Evolutionary conservation across 2,113 vertebrate genomes (phyloP), one percentile per base, ranked within the genome.

Genomic region (Argyrosomus japonicus): DNA sequence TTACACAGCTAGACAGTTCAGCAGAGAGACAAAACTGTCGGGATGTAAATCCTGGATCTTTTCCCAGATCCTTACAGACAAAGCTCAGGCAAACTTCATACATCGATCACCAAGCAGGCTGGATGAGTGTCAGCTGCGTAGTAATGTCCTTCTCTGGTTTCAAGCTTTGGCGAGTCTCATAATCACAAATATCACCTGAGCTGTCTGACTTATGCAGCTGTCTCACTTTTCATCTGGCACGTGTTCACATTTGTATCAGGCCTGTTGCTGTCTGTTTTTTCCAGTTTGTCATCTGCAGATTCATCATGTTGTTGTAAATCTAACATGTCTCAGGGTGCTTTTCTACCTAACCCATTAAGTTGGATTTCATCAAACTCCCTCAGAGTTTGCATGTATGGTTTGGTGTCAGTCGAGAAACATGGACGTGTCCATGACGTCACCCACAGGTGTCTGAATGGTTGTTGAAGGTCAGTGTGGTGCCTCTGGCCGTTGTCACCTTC

Each of bases 121-220:
- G n/a, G 47, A 65, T 19, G 65, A 53, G 23, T 67, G 67, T 80
- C 72, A 80, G 75, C 19, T 50, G 36, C 36, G 36, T 40, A 40
- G 10, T 14, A 57, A 21, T 7, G 3, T 14, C 0, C 3, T 10
- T 57, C 53, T 76, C 53, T 76, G 67, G 70, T 82, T 82, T 85
- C 65, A 45, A 51, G 19, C 61, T 76, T 57, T 48, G 6, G 67
- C 40, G 47, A 71, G 61, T 61, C 57, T 81, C 58, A 54, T 19
- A 5, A 58, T 74, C 62, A 12, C 15, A 70, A 43, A 25, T 53
- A 43, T 68, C 32, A 81, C 51, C 57, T 54, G 63, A 54, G 43
- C 13, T 6, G 43, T 57, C 65, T 40, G 70, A 54, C 18, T 32
- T 43, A 36, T 68, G 29, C 7, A 32, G 40, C 57, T 60, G 65